These are phyloP conservation scores for Psittacula echo DNA, from an alignment of 2,797 vertebrate genomes.

Conservation along the genomic window DNA sequence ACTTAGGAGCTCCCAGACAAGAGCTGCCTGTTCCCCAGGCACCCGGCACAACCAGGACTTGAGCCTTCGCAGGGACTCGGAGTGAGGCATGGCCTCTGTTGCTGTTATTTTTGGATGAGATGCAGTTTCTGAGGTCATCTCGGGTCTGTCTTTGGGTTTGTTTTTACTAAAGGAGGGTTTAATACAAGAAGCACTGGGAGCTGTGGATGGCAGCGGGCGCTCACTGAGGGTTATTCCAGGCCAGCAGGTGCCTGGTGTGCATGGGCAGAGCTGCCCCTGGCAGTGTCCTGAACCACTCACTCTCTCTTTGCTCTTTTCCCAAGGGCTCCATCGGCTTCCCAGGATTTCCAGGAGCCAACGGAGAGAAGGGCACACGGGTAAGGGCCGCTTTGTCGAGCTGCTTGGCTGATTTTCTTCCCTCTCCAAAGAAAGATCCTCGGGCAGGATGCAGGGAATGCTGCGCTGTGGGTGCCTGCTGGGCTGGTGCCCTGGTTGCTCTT, in stretches of 20 bases:
- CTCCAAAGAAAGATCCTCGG: not conserved
- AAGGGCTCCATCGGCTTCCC: constrained; percentile 96
- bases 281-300: rapidly evolving
- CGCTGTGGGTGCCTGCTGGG: rapidly evolving
- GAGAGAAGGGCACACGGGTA: constrained; percentile 98
- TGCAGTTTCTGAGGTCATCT: not conserved
- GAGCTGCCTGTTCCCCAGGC: not conserved
- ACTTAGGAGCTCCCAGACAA: not conserved
- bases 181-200: not conserved
- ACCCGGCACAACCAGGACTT: rapidly evolving
- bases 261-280: not conserved
- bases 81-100: not conserved
- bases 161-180: not conserved
- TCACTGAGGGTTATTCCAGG: not conserved
- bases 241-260: not conserved
- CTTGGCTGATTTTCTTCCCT: rapidly evolving
- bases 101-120: not conserved
- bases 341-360: constrained; percentile 96
- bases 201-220: not conserved
- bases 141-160: not conserved
- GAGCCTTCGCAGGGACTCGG: not conserved
- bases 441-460: not conserved
- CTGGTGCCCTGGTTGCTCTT: not conserved
- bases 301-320: not conserved
- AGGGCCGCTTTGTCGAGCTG: not conserved